Percentiles rank a stretch among this genome's conserved stretches.
Conservation (phyloP, 64 coral and sea anemone species). For the Exaiptasia diaphana region DNA sequence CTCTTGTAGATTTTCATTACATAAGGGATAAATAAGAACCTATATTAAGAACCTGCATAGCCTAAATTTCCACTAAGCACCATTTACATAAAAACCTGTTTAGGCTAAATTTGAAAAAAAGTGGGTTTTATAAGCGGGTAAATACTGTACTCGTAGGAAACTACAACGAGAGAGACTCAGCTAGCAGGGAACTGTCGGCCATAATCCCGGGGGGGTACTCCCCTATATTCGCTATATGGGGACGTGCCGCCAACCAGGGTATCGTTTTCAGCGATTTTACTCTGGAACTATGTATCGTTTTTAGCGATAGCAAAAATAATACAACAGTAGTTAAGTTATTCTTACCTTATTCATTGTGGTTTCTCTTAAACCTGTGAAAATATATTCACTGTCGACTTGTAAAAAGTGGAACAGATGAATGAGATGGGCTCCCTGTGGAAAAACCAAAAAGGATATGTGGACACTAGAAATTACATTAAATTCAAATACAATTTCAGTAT, state of each 20-base stretch:
- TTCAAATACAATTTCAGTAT: neutral
- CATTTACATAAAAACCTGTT: no score
- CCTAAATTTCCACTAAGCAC: no score
- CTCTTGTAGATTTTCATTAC: no score
- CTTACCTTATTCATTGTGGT: constrained; percentile 65
- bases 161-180: no score
- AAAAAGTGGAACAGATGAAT: constrained; percentile 54
- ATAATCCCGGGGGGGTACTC: no score
- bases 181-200: no score
- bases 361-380: constrained; percentile 23
- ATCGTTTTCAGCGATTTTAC: neutral
- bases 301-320: neutral
- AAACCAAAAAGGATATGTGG: neutral
- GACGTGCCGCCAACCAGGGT: neutral
- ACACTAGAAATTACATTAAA: no score
- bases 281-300: neutral
- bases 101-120: no score
- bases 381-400: constrained; percentile 27
- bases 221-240: neutral
- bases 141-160: no score
- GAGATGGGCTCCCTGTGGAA: constrained; percentile 39
- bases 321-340: neutral
- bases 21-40: no score
- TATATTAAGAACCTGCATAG: no score
- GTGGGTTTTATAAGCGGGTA: no score